Percentiles rank a stretch among this genome's conserved stretches.
These are phyloP conservation scores for Drosophila tropicalis DNA, from an alignment of 1,140 invertebrate species.

Conservation along the genomic window DNA sequence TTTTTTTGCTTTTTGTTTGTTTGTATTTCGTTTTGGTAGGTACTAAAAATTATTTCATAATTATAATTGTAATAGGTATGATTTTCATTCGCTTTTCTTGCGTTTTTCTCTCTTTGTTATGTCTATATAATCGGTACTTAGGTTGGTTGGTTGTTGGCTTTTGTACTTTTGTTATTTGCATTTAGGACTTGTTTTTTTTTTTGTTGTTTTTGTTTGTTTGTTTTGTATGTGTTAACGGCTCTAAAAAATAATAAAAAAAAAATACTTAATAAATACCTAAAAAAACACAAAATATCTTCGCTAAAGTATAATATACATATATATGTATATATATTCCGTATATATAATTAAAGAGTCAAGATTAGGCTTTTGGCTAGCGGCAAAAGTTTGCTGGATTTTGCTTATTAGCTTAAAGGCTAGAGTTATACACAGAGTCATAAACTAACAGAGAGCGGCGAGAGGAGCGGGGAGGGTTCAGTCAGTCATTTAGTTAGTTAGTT, in stretches of 20 bases:
- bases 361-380: slow-evolving; percentile 52
- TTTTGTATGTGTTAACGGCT: slow-evolving; percentile 48
- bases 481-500: not conserved
- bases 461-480: not conserved
- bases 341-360: slow-evolving; percentile 30
- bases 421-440: slow-evolving; percentile 36
- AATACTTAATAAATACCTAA: slow-evolving; percentile 74
- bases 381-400: slow-evolving; percentile 57
- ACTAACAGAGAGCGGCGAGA: not conserved
- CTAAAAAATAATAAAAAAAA: slow-evolving; percentile 67
- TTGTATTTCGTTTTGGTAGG: slow-evolving; percentile 56
- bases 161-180: slow-evolving; percentile 82
- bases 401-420: slow-evolving; percentile 27
- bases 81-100: slow-evolving; percentile 21
- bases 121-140: slow-evolving; percentile 79
- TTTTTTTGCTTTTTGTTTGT: slow-evolving; percentile 23
- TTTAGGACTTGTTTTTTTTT: slow-evolving; percentile 77
- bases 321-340: slow-evolving; percentile 30
- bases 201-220: slow-evolving; percentile 26
- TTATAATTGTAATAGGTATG: slow-evolving; percentile 51
- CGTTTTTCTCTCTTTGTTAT: slow-evolving; percentile 54
- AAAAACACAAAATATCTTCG: slow-evolving; percentile 40
- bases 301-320: slow-evolving; percentile 34
- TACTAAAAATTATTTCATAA: slow-evolving; percentile 59
- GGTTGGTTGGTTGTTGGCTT: slow-evolving; percentile 82